Evolutionary conservation across 2,888 invertebrate genomes (phyloP), one percentile per base, ranked within the genome.

Genomic region (Nebria salina): DNA sequence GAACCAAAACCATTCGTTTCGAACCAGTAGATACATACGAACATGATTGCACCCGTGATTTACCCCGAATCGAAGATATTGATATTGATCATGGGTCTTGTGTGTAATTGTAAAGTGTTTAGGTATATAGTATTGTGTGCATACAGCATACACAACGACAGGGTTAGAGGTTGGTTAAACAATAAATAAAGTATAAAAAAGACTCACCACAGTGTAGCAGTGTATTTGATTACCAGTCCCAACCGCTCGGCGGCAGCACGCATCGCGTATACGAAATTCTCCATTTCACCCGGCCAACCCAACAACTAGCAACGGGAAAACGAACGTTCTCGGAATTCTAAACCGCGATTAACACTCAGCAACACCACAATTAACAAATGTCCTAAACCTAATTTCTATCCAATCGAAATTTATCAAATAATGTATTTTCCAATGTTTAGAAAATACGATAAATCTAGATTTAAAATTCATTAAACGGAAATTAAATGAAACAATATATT

Each of bases 181-280:
- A 82, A 78, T 79, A 85, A 86, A 87, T 86, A 86, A 87, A 87
- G 86, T 86, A 86, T 85, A 86, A 87, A 88, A 87, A 86, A 87
- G 88, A 89, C 88, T 88, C 89, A 89, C 88, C 88, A 89, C 88
- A 89, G 86, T 88, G 88, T 87, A 88, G 88, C 88, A 88, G 88
- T 87, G 85, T 86, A 86, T 87, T 88, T 81, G 81, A 76, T 76
- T 85, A 87, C 87, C 87, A 86, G 86, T 86, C 86, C 87, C 81
- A 75, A 87, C 88, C 88, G 85, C 84, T 85, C 86, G 87, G 87
- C 86, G 86, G 87, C 87, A 87, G 88, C 88, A 87, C 87, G 88
- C 87, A 88, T 88, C 88, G 87, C 87, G 87, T 86, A 88, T 87
- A 54, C 54, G 54, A 87, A 88, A 65, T 76, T 76, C 81, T 81